Evolutionary conservation across 1,140 invertebrate genomes (phyloP).

Genomic region (Bemisia tabaci): DNA sequence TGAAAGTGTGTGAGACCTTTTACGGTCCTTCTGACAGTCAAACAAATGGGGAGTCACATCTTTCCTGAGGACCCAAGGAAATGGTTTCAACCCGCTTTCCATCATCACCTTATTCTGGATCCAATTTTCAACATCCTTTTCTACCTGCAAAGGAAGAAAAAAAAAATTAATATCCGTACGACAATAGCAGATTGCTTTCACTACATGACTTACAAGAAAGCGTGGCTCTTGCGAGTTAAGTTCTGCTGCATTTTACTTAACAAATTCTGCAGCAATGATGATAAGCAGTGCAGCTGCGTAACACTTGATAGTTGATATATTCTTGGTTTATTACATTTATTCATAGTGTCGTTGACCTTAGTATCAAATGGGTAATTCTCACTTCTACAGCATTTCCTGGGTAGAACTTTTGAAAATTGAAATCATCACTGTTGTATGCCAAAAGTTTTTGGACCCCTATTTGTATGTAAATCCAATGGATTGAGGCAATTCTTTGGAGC

Average conservation of each 20-base stretch:
- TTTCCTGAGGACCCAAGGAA: neutral
- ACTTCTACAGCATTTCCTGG: too few species aligned
- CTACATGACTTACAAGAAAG: neutral
- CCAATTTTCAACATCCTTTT: neutral
- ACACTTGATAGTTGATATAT: neutral
- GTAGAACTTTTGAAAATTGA: too few species aligned
- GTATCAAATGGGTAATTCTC: too few species aligned
- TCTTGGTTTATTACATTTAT: too few species aligned
- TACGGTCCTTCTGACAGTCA: neutral
- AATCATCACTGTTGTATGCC: too few species aligned
- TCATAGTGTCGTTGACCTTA: too few species aligned
- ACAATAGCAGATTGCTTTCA: neutral
- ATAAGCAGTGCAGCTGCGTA: neutral
- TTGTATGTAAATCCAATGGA: too few species aligned
- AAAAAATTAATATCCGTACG: neutral
- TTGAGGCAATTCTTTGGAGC: too few species aligned
- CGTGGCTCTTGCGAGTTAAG: too few species aligned
- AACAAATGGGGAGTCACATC: neutral
- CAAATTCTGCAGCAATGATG: neutral
- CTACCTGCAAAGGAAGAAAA: neutral
- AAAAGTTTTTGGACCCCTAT: too few species aligned
- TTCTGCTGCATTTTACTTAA: too few species aligned
- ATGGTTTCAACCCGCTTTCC: neutral
- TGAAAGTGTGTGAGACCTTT: neutral
- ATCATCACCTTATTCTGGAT: neutral